These are phyloP conservation scores for Trypoxylus dichotomus DNA, from an alignment of 1,140 invertebrate genomes.

Conservation along the genomic window DNA sequence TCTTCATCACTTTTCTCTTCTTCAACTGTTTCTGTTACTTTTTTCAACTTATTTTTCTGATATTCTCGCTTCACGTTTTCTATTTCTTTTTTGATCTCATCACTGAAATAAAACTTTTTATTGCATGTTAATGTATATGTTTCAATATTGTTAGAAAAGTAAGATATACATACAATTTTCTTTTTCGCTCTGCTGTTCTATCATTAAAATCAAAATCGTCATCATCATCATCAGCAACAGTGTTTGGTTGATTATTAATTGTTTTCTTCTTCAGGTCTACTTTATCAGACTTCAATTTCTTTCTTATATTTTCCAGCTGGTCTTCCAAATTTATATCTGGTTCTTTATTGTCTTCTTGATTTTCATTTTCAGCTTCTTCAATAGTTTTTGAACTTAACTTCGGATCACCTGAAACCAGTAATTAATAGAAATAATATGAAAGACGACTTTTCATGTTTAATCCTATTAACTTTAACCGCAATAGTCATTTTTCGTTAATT, in stretches of 20 bases:
- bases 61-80: constrained; percentile 71
- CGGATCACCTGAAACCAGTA: constrained; percentile 69
- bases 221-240: constrained; percentile 46
- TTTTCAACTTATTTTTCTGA: constrained; percentile 64
- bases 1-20: constrained; percentile 45
- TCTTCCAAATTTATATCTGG: constrained; percentile 55
- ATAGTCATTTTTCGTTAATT: too few relatives aligned
- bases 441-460: too few relatives aligned
- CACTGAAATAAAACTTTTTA: constrained; percentile 56
- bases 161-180: constrained; percentile 66
- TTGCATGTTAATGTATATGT: constrained; percentile 1
- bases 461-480: too few relatives aligned
- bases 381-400: constrained; percentile 76
- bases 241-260: constrained; percentile 39
- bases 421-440: not conserved
- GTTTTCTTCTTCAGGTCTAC: constrained; percentile 35
- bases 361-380: constrained; percentile 41
- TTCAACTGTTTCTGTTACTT: constrained; percentile 56
- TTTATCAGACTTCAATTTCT: constrained; percentile 52
- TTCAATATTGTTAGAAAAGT: too few relatives aligned
- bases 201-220: constrained; percentile 58
- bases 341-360: constrained; percentile 45
- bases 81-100: constrained; percentile 77
- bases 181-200: constrained; percentile 64
- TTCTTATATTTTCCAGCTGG: constrained; percentile 59